A percentile compares a stretch with the other conserved stretches of the same genome.
These are phyloP conservation scores for Telenomus remus DNA, from an alignment of 1,140 invertebrate genomes.

Conservation along the genomic window DNA sequence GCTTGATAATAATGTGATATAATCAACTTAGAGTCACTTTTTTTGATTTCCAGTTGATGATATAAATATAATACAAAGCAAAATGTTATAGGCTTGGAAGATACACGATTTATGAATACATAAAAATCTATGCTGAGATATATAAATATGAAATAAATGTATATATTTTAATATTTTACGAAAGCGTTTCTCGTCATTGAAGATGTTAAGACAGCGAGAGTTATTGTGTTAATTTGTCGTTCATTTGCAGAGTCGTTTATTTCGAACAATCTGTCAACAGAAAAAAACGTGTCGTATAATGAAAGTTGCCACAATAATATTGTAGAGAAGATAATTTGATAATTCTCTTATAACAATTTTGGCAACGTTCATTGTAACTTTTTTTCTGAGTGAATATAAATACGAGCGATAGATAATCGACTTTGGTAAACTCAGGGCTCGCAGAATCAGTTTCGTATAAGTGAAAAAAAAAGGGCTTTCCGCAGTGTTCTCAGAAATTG, in stretches of 20 bases:
- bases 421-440: constrained; percentile 46
- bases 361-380: too few relatives aligned
- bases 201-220: constrained; percentile 15
- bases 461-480: constrained; percentile 28
- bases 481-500: constrained; percentile 31
- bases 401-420: constrained; percentile 52
- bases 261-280: constrained; percentile 33
- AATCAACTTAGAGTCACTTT: neutral
- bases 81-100: constrained; percentile 28
- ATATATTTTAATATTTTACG: constrained; percentile 53
- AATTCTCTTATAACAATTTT: too few relatives aligned
- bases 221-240: constrained; percentile 18
- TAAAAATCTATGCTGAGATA: constrained; percentile 26
- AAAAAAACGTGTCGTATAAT: neutral
- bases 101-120: constrained; percentile 28
- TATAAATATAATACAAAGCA: constrained; percentile 5
- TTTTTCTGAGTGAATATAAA: too few relatives aligned
- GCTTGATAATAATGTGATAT: constrained; percentile 13
- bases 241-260: constrained; percentile 27
- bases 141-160: constrained; percentile 29
- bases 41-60: constrained; percentile 18
- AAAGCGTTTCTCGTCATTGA: constrained; percentile 31
- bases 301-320: too few relatives aligned
- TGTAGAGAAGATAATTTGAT: too few relatives aligned
- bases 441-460: constrained; percentile 30